Percentiles rank a stretch among this genome's conserved stretches.
Evolutionary conservation across 2,888 invertebrate species (phyloP).

Genomic region (Himalopsyche kuldschensis): DNA sequence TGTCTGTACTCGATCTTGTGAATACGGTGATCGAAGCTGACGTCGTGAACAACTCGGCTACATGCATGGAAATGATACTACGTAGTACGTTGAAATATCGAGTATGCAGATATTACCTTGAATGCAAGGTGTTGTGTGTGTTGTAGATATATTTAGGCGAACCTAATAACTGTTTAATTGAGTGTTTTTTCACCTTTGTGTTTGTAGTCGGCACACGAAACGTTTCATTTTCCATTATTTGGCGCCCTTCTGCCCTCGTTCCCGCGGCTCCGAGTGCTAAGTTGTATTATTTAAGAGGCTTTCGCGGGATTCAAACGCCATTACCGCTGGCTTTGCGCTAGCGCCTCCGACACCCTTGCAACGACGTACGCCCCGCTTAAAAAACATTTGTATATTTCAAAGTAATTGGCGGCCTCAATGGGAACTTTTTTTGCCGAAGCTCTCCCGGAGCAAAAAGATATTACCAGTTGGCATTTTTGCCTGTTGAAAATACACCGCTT

Average conservation of each 20-base stretch:
- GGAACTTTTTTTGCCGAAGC: neutral
- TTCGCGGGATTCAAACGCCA: constrained; percentile 28
- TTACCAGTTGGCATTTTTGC: neutral
- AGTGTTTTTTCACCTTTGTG: neutral
- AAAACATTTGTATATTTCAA: constrained; percentile 3
- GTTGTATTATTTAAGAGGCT: constrained; percentile 17
- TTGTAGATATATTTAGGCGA: no score
- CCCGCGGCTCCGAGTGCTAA: constrained; percentile 4
- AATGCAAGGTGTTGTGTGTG: no score
- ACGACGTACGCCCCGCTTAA: neutral
- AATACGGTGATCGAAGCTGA: no score
- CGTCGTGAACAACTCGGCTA: no score
- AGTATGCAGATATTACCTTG: no score
- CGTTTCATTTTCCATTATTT: constrained; percentile 25
- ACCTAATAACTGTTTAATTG: neutral
- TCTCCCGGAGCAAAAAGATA: neutral
- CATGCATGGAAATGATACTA: no score
- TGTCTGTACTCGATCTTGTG: no score
- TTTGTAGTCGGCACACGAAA: neutral
- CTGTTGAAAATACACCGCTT: neutral
- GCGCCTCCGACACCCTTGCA: neutral
- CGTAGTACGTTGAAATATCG: no score
- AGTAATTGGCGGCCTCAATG: neutral
- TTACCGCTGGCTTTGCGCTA: constrained; percentile 8
- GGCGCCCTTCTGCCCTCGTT: neutral